A percentile compares a stretch with the other conserved stretches of the same genome.
phyloP scores from a whole-genome alignment of 2,113 vertebrate genomes.

The Pomatorhinus ruficollis region DNA sequence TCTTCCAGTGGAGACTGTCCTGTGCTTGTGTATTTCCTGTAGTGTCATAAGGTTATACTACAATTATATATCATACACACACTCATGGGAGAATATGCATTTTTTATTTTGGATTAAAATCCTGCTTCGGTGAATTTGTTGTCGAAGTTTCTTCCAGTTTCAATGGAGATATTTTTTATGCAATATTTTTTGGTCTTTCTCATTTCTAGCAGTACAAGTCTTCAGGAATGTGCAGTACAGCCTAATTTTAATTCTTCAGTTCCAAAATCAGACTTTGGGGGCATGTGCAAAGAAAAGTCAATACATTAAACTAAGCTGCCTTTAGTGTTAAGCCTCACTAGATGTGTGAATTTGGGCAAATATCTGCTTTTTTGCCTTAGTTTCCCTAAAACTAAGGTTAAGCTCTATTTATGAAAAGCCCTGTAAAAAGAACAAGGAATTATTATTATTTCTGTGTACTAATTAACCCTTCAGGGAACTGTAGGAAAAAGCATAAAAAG shows the following conservation, averaged over 20 bases:
- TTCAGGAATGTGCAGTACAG: neutral
- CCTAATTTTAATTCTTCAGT: neutral
- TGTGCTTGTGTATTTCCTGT: neutral
- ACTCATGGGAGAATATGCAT: neutral
- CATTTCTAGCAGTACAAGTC: neutral
- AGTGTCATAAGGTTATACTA: neutral
- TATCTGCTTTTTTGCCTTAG: neutral
- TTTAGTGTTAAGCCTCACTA: neutral
- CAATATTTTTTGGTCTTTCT: neutral
- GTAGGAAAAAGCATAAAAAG: neutral
- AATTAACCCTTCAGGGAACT: constrained; percentile 27
- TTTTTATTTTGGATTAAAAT: neutral
- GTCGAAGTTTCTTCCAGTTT: neutral
- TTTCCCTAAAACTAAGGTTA: neutral
- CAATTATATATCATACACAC: neutral
- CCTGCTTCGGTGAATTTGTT: neutral
- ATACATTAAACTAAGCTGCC: neutral
- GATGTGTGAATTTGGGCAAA: constrained; percentile 4
- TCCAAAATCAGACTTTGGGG: neutral
- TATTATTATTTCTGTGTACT: neutral
- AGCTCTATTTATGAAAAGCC: neutral
- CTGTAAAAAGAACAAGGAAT: neutral
- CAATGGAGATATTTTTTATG: neutral
- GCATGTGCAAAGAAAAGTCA: neutral
- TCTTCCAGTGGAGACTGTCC: neutral